Base-by-base conservation (phyloP, 2,888 invertebrate genomes). In the Tinea pellionella region DNA sequence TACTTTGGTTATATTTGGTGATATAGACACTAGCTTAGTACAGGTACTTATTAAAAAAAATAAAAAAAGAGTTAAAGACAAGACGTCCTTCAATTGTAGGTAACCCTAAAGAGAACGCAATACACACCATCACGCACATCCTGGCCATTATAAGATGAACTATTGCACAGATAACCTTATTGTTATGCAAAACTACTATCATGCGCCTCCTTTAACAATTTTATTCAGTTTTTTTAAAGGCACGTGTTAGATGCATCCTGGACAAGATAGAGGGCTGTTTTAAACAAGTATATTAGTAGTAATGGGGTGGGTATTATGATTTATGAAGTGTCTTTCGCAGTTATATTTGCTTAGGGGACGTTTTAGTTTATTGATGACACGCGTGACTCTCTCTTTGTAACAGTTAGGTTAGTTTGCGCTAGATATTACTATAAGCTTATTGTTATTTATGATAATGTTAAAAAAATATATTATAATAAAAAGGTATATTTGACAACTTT, bases 191-290 rank as follows among this genome's bases (percentile, higher is more conserved):
- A 86, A 76, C 74, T 76, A 79, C 83, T 83, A 85, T 85, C 84
- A 78, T 77, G 74, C 19, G 69, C 71, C 43, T 68, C 24, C 24
- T 66, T 66, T 69, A 65, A 70, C 68, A 69, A 64, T 67, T 69
- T 71, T 57, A 11, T 24, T 53, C 6, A 32, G 13, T 11, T 58
- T 43, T 82, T 83, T 72, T 61, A 55, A 24, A 60, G 77, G 66
- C 77, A 76, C 77, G 77, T 75, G 77, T 71, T 69, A 69, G 68
- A 66, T 69, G 77, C 73, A 78, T 74, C 66, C 70, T 69, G 66
- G 81, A 83, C 80, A 77, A 86, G 87, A 85, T 79, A 86, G 77
- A 79, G 62, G 86, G 86, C 82, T 85, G 84, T 85, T 85, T 80
- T 82, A 85, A 57, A 87, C 86, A 85, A 82, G 75, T 83, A 78